Percentiles rank a stretch among this genome's conserved stretches.
Evolutionary conservation across 2,113 vertebrate genomes (phyloP).

Genomic region (Charina bottae): DNA sequence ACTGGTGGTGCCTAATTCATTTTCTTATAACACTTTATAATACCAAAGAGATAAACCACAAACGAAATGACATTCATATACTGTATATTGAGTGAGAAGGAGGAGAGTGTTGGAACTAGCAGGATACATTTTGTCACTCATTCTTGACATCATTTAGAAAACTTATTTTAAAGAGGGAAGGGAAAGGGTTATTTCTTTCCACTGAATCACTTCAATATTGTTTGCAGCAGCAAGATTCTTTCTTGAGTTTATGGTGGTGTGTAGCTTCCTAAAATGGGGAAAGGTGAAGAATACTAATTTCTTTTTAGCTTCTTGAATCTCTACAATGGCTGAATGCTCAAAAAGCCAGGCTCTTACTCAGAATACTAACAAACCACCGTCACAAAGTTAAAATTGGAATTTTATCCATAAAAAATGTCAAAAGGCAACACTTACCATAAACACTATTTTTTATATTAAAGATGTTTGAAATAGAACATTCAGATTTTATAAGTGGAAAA

Average conservation of each 20-base stretch:
- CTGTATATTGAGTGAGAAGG: neutral
- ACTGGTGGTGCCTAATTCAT: neutral
- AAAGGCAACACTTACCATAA: neutral
- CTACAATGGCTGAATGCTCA: accelerated
- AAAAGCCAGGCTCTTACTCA: neutral
- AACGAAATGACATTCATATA: neutral
- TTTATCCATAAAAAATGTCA: neutral
- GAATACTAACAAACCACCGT: neutral
- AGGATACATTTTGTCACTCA: constrained; percentile 12
- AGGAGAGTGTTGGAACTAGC: neutral
- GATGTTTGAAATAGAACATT: neutral
- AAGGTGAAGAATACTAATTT: neutral
- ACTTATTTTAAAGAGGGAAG: neutral
- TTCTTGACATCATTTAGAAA: constrained; percentile 6
- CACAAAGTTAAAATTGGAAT: neutral
- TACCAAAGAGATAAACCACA: neutral
- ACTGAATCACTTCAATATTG: neutral
- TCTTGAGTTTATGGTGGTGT: constrained; percentile 7
- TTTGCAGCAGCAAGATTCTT: neutral
- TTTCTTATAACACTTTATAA: constrained; percentile 23
- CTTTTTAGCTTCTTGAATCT: neutral
- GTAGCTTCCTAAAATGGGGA: constrained; percentile 19
- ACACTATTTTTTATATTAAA: neutral
- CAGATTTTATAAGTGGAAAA: too few species aligned
- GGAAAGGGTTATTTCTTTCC: constrained; percentile 16